These are phyloP conservation scores for Morone chrysops DNA, from an alignment of 2,113 vertebrate species.

Conservation along the genomic window DNA sequence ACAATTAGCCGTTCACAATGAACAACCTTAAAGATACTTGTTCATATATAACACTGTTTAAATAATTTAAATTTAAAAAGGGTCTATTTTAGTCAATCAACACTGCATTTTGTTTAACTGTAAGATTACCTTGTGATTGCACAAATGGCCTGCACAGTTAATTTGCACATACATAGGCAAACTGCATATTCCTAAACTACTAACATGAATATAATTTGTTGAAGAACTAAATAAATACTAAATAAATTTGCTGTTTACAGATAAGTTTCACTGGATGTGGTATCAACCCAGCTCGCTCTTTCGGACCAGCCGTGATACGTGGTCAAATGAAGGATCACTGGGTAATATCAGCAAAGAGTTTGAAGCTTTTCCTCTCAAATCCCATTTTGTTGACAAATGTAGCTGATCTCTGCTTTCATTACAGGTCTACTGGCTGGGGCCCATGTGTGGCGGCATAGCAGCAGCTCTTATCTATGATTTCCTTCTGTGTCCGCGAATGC, in stretches of 20 bases:
- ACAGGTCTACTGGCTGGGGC: slow-evolving; percentile 81
- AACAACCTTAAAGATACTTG: neutral
- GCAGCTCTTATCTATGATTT: slow-evolving; percentile 88
- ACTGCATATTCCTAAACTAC: neutral
- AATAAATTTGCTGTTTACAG: slow-evolving; percentile 69
- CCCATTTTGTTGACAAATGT: neutral
- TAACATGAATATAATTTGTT: neutral
- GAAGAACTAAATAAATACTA: neutral
- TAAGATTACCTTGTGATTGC: neutral
- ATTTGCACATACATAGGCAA: neutral
- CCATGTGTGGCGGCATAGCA: slow-evolving; percentile 69
- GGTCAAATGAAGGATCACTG: slow-evolving; percentile 87
- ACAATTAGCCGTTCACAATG: fast-evolving
- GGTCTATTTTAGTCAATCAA: neutral
- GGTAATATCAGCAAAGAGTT: slow-evolving; percentile 77
- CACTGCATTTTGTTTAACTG: neutral
- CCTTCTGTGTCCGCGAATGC: slow-evolving; percentile 82
- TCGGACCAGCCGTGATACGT: slow-evolving; percentile 87
- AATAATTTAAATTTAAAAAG: neutral
- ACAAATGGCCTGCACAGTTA: neutral
- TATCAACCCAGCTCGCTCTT: slow-evolving; percentile 92
- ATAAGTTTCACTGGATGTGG: slow-evolving; percentile 93
- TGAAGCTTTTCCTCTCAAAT: neutral
- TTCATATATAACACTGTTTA: neutral
- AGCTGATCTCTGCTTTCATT: neutral